Percentiles rank a stretch among this genome's conserved stretches.
Evolutionary conservation across 2,888 invertebrate species (phyloP).

Genomic region (Eulithis testata): DNA sequence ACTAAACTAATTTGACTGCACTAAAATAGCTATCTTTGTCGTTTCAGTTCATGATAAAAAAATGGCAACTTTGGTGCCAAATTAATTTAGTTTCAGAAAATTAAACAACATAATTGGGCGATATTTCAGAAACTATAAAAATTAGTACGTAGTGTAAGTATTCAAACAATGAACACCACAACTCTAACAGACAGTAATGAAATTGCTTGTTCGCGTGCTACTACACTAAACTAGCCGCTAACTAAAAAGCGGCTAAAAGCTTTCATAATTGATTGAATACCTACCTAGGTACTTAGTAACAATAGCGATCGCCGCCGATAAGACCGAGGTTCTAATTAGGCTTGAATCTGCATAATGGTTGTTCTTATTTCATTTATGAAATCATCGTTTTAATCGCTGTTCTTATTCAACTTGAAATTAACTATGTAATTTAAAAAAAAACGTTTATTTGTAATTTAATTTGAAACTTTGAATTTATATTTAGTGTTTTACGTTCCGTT

Average conservation of each 20-base stretch:
- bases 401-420: slow-evolving; percentile 7
- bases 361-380: slow-evolving; percentile 27
- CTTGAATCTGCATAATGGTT: slow-evolving; percentile 37
- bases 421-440: not conserved
- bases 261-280: slow-evolving; percentile 41
- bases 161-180: slow-evolving; percentile 8
- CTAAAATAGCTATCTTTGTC: too few species aligned
- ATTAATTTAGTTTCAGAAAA: too few species aligned
- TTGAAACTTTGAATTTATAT: too few species aligned
- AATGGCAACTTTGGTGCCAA: too few species aligned
- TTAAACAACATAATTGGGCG: too few species aligned
- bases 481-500: too few species aligned
- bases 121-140: not conserved
- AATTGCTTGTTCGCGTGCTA: slow-evolving; percentile 33
- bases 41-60: too few species aligned
- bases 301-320: slow-evolving; percentile 36
- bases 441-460: too few species aligned
- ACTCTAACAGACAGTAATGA: slow-evolving; percentile 19
- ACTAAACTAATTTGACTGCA: too few species aligned
- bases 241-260: slow-evolving; percentile 39
- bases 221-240: slow-evolving; percentile 28
- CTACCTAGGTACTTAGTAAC: slow-evolving; percentile 27
- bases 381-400: slow-evolving; percentile 14
- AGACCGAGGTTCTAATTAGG: slow-evolving; percentile 24
- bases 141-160: not conserved